Percentiles rank a stretch among this genome's conserved stretches.
Evolutionary conservation across 1,140 invertebrate genomes (phyloP).

Genomic region (Philotrypesis tridentata): DNA sequence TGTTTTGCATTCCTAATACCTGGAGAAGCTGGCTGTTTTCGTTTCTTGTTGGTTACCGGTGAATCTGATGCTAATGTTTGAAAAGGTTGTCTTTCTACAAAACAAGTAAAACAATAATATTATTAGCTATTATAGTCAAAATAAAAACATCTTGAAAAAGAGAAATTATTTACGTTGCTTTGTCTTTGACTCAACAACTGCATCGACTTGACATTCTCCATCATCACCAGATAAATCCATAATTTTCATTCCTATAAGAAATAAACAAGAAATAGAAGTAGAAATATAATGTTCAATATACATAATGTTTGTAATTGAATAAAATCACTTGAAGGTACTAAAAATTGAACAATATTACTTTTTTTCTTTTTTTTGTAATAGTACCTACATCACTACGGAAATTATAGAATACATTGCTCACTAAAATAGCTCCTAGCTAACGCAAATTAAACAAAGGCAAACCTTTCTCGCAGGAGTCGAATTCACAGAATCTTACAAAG

Average conservation of each 20-base stretch:
- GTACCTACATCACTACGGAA: too few species aligned
- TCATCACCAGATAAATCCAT: conserved; percentile 33
- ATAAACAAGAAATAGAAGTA: neutral
- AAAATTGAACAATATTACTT: conserved; percentile 4
- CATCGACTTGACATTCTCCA: conserved; percentile 33
- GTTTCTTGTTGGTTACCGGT: conserved; percentile 63
- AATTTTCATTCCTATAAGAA: conserved; percentile 38
- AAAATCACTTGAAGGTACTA: neutral
- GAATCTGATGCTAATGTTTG: conserved; percentile 60
- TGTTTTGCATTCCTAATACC: conserved; percentile 61
- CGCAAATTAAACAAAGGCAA: neutral
- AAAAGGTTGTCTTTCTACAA: conserved; percentile 68
- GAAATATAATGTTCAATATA: neutral
- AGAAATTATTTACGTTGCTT: conserved; percentile 63
- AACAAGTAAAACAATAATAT: conserved; percentile 33
- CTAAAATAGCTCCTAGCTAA: neutral
- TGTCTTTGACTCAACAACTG: conserved; percentile 50
- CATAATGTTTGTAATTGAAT: too few species aligned
- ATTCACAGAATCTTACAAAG: neutral
- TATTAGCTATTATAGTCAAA: conserved; percentile 4
- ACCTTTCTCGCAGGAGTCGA: conserved; percentile 21
- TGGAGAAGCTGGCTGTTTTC: conserved; percentile 61
- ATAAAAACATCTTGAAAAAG: neutral
- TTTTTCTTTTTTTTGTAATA: neutral
- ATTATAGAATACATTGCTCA: neutral